These are phyloP conservation scores for Phoxinus phoxinus DNA, from an alignment of 2,113 vertebrate species.

Conservation along the genomic window DNA sequence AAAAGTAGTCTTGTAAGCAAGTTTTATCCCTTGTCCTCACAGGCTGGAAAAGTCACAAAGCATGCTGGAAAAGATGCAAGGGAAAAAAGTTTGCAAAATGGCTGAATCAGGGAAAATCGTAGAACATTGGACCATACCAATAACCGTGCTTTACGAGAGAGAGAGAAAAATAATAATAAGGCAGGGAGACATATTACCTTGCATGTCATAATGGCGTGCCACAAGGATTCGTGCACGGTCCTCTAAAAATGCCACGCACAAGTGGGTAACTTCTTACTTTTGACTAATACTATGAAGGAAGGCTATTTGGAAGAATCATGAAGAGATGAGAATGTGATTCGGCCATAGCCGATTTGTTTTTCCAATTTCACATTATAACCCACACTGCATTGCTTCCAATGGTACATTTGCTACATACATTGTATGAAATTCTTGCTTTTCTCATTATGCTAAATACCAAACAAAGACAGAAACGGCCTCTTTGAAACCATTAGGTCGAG, in stretches of 20 bases:
- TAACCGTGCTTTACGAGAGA: constrained; percentile 13
- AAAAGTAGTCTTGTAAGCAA: constrained; percentile 74
- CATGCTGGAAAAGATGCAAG: constrained; percentile 59
- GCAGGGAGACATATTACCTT: background rate
- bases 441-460: constrained; percentile 55
- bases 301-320: background rate
- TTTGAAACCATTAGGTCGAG: constrained; percentile 59
- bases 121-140: constrained; percentile 35
- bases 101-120: constrained; percentile 66
- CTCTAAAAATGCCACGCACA: background rate
- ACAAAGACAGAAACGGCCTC: constrained; percentile 68
- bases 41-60: constrained; percentile 68
- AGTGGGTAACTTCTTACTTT: background rate
- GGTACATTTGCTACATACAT: constrained; percentile 19
- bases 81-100: constrained; percentile 66
- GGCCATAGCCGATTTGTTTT: background rate
- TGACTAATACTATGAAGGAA: background rate
- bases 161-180: constrained; percentile 36
- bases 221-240: background rate
- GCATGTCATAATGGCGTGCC: background rate
- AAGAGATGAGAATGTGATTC: background rate
- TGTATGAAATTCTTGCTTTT: constrained; percentile 17
- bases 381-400: constrained; percentile 23
- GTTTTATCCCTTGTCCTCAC: constrained; percentile 68
- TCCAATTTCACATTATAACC: background rate